Percentiles rank a stretch among this genome's conserved stretches.
phyloP scores from a whole-genome alignment of 1,140 invertebrate species.

The Drosophila sp. region DNA sequence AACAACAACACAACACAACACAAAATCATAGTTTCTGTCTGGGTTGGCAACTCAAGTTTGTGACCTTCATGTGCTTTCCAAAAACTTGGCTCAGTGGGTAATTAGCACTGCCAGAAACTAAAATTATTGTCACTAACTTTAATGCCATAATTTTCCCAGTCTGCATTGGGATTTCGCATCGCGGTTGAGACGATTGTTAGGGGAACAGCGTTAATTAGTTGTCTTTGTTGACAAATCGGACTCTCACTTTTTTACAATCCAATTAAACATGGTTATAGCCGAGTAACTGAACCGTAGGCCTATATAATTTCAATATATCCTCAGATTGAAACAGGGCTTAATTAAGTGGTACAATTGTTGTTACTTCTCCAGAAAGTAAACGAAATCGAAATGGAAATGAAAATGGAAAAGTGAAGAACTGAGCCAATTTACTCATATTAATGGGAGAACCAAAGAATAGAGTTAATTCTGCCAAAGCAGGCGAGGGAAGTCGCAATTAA shows the following conservation, averaged over 20 bases:
- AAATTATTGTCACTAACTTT: conserved; percentile 25
- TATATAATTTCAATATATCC: not conserved
- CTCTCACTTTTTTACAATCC: conserved; percentile 21
- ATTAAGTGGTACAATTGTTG: conserved; percentile 17
- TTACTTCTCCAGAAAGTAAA: conserved; percentile 13
- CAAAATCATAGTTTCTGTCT: conserved; percentile 14
- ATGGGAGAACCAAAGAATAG: conserved; percentile 23
- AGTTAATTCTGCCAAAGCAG: conserved; percentile 44
- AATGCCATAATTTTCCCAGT: not conserved
- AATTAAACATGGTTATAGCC: not conserved
- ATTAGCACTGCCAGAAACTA: conserved; percentile 10
- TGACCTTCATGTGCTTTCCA: conserved; percentile 37
- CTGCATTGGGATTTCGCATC: not conserved
- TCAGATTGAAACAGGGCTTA: not conserved
- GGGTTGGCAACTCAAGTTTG: not conserved
- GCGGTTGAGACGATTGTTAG: conserved; percentile 6
- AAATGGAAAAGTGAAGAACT: conserved; percentile 15
- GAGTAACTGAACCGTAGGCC: conserved; percentile 10
- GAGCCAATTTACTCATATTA: conserved; percentile 15
- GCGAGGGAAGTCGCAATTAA: conserved; percentile 42
- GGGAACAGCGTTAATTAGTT: conserved; percentile 25
- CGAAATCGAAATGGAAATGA: conserved; percentile 39
- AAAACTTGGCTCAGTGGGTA: conserved; percentile 13
- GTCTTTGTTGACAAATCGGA: conserved; percentile 14
- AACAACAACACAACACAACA: conserved; percentile 10